Base-by-base conservation (phyloP, 2,888 invertebrate species). In the Kuschelorhynchus macadamiae region DNA sequence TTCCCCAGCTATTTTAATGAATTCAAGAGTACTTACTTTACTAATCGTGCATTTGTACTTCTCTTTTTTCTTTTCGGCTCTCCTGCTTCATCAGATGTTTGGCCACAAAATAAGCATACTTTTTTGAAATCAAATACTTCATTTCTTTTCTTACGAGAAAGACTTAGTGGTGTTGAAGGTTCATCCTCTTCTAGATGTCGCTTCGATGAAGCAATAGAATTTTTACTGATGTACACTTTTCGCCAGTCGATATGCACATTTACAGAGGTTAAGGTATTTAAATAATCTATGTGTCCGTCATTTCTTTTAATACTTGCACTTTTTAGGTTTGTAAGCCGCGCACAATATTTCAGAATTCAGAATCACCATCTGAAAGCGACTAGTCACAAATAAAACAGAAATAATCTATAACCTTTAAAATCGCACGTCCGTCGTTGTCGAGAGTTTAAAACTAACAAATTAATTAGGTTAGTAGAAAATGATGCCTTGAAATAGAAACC, bases 1-100 rank as follows among this genome's bases (percentile, higher is more conserved):
- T 79, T 79, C 77, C 75, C 78, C 77, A 78, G 79, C 79, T 78
- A 42, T 77, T 70, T 79, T 79, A 39, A 80, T 76, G 67, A 80
- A 80, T 69, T 65, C 78, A 73, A 78, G 75, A 20, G 53, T 63
- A 55, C 39, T 53, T 75, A 76, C 78, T 73, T 75, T 76, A 73
- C 73, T 77, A 64, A 78, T 79, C 65, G 59, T 76, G 63, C 78
- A 77, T 74, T 74, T 70, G 55, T 79, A 75, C 52, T 64, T 70
- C n/a, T n/a, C n/a, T 18, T 30, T 18, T 20, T 18, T 25, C 12
- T 55, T 53, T 62, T 70, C 49, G 44, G 49, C 50, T 65, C 52
- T 3, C 8, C 52, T 50, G 20, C 36, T 33, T 65, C 68, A 50
- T 59, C 57, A 67, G 72, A 70, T 30, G n/a, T 42, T 69, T 74